Percentiles rank a stretch among this genome's conserved stretches.
phyloP scores from a whole-genome alignment of 1,140 invertebrate genomes.

The Adelges cooleyi region DNA sequence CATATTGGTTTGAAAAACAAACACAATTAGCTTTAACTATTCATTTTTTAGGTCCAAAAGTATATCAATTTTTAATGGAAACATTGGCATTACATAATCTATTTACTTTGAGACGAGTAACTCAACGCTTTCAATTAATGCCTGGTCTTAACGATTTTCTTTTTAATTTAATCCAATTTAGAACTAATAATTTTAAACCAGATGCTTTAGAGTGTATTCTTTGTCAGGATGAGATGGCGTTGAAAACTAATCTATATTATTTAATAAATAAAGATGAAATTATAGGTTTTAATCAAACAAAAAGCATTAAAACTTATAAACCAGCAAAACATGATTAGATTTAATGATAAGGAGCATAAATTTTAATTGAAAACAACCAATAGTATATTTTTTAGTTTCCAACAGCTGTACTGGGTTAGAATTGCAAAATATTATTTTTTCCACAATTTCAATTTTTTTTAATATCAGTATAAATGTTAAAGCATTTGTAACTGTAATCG shows the following conservation, averaged over 20 bases:
- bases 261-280: not conserved
- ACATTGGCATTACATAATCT: too few relatives aligned
- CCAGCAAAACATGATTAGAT: not conserved
- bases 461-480: not conserved
- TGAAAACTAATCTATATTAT: conserved; percentile 4
- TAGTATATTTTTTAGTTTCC: not conserved
- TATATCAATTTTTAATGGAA: too few relatives aligned
- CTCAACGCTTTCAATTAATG: not conserved
- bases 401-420: not conserved
- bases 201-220: not conserved
- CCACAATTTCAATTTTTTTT: not conserved
- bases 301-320: not conserved
- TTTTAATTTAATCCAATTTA: conserved; percentile 1
- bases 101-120: not conserved
- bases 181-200: not conserved
- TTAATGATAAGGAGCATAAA: not conserved
- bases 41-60: not conserved
- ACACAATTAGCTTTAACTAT: not conserved
- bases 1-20: not conserved
- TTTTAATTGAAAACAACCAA: not conserved
- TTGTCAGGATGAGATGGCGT: not conserved
- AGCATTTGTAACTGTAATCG: not conserved
- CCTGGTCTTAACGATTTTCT: not conserved
- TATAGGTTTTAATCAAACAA: not conserved
- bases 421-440: not conserved